Conservation (phyloP, 2,113 vertebrate species). For the Lethenteron reissneri region DNA sequence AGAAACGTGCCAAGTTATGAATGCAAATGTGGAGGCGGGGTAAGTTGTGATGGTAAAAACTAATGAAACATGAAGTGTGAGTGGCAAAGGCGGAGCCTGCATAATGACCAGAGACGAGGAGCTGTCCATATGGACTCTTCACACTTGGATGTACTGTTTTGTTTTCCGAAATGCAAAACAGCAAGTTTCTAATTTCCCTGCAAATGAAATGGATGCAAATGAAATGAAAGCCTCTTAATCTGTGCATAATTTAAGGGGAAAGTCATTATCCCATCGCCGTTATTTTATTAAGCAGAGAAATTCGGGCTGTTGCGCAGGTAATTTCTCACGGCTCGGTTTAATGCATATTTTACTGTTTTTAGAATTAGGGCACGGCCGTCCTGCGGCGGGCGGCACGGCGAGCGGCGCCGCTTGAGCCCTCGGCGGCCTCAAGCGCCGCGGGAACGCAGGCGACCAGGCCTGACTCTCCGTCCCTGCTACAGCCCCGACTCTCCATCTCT, state of each 20-base stretch:
- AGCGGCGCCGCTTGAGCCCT: too few species aligned
- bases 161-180: constrained; percentile 6
- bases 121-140: constrained; percentile 7
- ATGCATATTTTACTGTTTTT: not conserved
- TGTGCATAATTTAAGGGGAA: constrained; percentile 5
- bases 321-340: constrained; percentile 5
- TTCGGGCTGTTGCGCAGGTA: constrained; percentile 2
- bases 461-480: too few species aligned
- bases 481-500: too few species aligned
- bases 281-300: constrained; percentile 6
- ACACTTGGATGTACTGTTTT: constrained; percentile 5
- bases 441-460: too few species aligned
- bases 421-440: too few species aligned
- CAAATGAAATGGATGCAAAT: constrained; percentile 6
- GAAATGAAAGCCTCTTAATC: constrained; percentile 6
- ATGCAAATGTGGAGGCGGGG: constrained; percentile 5
- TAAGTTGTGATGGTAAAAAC: constrained; percentile 5
- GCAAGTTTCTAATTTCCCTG: constrained; percentile 6
- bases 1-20: constrained; percentile 2
- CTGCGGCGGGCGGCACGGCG: too few species aligned
- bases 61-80: constrained; percentile 6
- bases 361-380: too few species aligned
- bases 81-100: not conserved
- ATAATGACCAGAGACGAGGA: not conserved
- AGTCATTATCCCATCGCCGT: constrained; percentile 4